phyloP scores from a whole-genome alignment of 2,797 vertebrate species.

The Notoglanidium macrostoma region DNA sequence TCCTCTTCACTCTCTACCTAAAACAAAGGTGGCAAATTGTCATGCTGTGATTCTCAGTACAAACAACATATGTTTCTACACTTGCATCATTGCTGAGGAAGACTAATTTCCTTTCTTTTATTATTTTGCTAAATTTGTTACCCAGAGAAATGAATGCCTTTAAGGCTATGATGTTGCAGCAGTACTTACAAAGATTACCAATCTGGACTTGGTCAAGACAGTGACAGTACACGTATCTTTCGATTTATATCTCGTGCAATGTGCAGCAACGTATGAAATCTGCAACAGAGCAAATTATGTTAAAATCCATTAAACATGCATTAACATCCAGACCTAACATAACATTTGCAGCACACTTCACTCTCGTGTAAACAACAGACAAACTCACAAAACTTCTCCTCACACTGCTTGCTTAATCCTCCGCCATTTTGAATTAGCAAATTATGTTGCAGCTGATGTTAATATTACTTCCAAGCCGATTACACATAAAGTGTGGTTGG shows the following conservation, averaged over 20 bases:
- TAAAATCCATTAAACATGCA: neutral
- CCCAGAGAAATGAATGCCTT: neutral
- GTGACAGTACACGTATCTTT: neutral
- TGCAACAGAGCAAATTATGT: neutral
- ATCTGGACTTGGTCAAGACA: neutral
- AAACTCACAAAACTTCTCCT: neutral
- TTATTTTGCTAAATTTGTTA: neutral
- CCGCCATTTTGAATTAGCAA: neutral
- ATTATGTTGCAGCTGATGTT: slow-evolving; percentile 34
- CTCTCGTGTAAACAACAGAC: neutral
- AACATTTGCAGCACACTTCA: neutral
- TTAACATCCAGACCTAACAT: neutral
- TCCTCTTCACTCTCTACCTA: neutral
- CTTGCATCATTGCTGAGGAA: neutral
- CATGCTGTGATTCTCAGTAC: neutral
- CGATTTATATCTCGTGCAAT: neutral
- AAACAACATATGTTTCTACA: neutral
- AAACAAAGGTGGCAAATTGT: neutral
- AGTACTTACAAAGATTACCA: neutral
- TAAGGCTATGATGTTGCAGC: neutral
- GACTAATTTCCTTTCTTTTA: neutral
- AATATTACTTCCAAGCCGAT: slow-evolving; percentile 26
- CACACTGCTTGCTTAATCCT: neutral
- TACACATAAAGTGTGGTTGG: slow-evolving; percentile 37
- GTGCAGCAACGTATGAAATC: neutral